Evolutionary conservation across 2,888 invertebrate species (phyloP), one percentile per base, ranked within the genome.

Genomic region (Pasiphila rectangulata): DNA sequence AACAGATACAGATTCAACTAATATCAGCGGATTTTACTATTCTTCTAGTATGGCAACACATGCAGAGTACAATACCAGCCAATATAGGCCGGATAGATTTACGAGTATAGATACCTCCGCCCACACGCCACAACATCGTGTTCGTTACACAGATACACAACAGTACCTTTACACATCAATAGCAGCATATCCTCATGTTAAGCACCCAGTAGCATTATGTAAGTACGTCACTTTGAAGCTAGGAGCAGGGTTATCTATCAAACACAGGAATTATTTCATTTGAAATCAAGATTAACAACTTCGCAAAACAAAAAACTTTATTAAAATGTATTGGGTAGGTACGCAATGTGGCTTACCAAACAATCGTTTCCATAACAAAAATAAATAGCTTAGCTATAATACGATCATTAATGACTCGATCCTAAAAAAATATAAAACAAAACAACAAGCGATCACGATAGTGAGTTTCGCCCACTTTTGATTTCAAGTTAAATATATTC

Each of bases 281-380:
- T n/a, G n/a, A n/a, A n/a, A n/a, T n/a, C n/a, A n/a, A n/a, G 27
- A 13, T 27, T 13, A 13, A 7, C 6, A 21, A 13, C 4, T 2
- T 6, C 7, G 25, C 6, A 21, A 37, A 19, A 17, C 13, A 37
- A 27, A 37, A 7, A 38, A 27, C 23, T 47, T 44, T 49, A 44
- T 36, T 44, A 44, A 44, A 6, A 34, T 43, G 32, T 38, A 10
- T 35, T 35, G 12, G 17, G 15, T 27, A 12, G 16, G 23, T 9
- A 32, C 7, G 3, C 10, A 17, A 6, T 13, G 29, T 4, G 19
- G 17, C 40, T n/a, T 40, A 23, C 32, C 10, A 32, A 32, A 32
- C 32, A 32, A 32, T 32, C 10, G 10, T 51, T 56, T 47, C 42
- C 46, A 57, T 46, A 54, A 64, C n/a, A 67, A 64, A 69, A 69